Evolutionary conservation across 2,888 invertebrate genomes (phyloP).

Genomic region (Venustoraphidia nigricollis): DNA sequence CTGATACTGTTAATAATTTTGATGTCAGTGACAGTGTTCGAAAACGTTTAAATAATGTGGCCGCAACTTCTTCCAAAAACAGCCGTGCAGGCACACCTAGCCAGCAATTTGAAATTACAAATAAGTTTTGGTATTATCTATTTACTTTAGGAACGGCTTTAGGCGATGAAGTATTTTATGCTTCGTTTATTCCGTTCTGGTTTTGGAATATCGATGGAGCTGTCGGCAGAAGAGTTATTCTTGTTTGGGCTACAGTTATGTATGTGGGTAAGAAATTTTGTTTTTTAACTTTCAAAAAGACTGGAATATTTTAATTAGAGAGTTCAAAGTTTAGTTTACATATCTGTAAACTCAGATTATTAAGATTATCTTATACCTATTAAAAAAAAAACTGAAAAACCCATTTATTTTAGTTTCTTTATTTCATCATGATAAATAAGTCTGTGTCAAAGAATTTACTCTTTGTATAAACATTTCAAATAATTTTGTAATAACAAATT

Average conservation of each 20-base stretch:
- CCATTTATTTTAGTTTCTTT: no score
- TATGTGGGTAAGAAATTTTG: slow-evolving; percentile 48
- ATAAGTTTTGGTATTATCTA: slow-evolving; percentile 70
- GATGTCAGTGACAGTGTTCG: slow-evolving; percentile 20
- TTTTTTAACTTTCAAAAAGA: not conserved
- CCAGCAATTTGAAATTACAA: slow-evolving; percentile 37
- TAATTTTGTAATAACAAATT: no score
- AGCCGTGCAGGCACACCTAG: slow-evolving; percentile 20
- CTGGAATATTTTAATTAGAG: not conserved
- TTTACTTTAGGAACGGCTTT: slow-evolving; percentile 74
- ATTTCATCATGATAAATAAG: no score
- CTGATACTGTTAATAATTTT: slow-evolving; percentile 9
- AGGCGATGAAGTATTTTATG: slow-evolving; percentile 84
- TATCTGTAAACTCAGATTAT: no score
- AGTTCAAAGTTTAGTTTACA: slow-evolving; percentile 1
- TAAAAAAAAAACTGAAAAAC: no score
- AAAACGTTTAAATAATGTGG: slow-evolving; percentile 17
- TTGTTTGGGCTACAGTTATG: slow-evolving; percentile 73
- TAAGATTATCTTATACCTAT: no score
- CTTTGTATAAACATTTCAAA: no score
- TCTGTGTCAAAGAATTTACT: no score
- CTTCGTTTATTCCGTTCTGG: slow-evolving; percentile 84
- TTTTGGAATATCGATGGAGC: slow-evolving; percentile 88
- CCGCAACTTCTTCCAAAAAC: slow-evolving; percentile 27
- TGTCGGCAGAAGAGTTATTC: slow-evolving; percentile 65